These are phyloP conservation scores for Sinocyclocheilus rhinocerous DNA, from an alignment of 2,113 vertebrate genomes.

Conservation along the genomic window DNA sequence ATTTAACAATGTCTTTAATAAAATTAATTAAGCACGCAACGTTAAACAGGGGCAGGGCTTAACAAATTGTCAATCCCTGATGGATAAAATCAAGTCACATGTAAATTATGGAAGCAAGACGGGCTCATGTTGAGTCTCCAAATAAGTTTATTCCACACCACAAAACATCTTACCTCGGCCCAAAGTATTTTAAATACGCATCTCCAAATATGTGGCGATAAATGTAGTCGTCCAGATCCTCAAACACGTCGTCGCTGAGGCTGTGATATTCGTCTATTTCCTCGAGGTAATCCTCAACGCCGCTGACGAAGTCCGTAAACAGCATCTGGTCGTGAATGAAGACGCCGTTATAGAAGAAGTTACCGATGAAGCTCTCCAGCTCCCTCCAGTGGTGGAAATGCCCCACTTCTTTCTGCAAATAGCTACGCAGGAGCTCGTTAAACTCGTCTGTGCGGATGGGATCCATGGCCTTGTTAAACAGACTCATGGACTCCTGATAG, in stretches of 20 bases:
- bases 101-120: not conserved
- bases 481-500: conserved; percentile 83
- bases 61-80: not conserved
- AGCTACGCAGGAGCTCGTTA: conserved; percentile 84
- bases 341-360: conserved; percentile 89
- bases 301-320: conserved; percentile 92
- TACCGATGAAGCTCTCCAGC: conserved; percentile 84
- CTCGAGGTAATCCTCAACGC: conserved; percentile 88
- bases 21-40: not conserved
- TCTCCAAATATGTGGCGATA: conserved; percentile 91
- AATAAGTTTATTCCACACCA: not conserved
- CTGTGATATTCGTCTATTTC: conserved; percentile 85
- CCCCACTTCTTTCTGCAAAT: conserved; percentile 85
- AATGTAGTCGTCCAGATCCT: conserved; percentile 88
- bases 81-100: not conserved
- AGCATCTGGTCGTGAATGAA: conserved; percentile 95
- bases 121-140: not conserved
- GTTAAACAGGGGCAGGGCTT: too few relatives aligned
- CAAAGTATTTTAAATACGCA: conserved; percentile 73
- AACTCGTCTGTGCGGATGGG: conserved; percentile 90
- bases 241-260: conserved; percentile 77
- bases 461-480: conserved; percentile 84
- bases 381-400: conserved; percentile 93
- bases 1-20: too few relatives aligned
- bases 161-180: conserved; percentile 81